Evolutionary conservation across 2,113 vertebrate genomes (phyloP).

Genomic region (Microtus pennsylvanicus): DNA sequence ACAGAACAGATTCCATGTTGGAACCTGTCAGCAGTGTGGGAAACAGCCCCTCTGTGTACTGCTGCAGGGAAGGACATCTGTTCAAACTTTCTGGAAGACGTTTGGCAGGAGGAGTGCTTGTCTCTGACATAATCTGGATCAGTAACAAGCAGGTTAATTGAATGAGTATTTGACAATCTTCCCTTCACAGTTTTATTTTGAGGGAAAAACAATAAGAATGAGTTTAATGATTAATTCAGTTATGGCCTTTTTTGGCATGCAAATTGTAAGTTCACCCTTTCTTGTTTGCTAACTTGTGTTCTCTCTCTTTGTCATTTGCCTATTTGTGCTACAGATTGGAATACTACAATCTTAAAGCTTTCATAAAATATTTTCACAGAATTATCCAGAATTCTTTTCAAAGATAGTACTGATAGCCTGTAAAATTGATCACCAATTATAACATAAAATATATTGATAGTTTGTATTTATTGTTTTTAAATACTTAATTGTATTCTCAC

Average conservation of each 20-base stretch:
- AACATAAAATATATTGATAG: not conserved
- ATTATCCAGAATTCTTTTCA: not conserved
- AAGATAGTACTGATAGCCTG: not conserved
- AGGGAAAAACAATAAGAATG: not conserved
- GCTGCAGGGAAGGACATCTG: not conserved
- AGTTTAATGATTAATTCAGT: not conserved
- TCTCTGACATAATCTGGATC: conserved; percentile 9
- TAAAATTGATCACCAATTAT: not conserved
- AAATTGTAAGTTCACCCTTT: not conserved
- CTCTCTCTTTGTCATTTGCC: not conserved
- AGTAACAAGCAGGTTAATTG: conserved; percentile 43
- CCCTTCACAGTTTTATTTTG: not conserved
- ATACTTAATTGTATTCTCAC: not conserved
- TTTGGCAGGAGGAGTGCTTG: conserved; percentile 35
- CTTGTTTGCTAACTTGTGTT: not conserved
- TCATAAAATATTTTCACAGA: not conserved
- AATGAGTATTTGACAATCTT: conserved; percentile 3
- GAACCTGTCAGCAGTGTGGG: not conserved
- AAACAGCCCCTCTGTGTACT: not conserved
- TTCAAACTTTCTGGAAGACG: conserved; percentile 40
- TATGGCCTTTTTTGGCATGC: not conserved
- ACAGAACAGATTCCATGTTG: not conserved
- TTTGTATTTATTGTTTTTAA: not conserved
- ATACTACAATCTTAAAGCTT: not conserved
- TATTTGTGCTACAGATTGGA: too few relatives aligned